Evolutionary conservation across 2,888 invertebrate genomes (phyloP), one percentile per base, ranked within the genome.

Genomic region (Napeogenes inachia): DNA sequence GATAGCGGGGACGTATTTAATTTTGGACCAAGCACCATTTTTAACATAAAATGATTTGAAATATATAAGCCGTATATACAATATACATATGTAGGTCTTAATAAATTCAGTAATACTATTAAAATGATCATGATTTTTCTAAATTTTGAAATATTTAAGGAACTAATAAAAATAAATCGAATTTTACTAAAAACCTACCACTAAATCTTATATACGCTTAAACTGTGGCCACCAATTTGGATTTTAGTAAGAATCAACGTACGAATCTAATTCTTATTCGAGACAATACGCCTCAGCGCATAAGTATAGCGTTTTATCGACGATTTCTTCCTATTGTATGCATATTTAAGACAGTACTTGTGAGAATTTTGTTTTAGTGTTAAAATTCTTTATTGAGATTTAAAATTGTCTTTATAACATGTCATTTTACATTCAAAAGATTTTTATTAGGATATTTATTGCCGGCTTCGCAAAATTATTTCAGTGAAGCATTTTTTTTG

Each of bases 211-310:
- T 61, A 46, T 56, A 38, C 67, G 74, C 73, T 67, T 0, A 8
- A 60, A 78, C 38, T 65, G 13, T 0, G 13, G 57, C 38, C 57
- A 64, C 65, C 62, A 45, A 59, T 58, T 50, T 56, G 70, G 67
- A 56, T 63, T 67, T 66, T 67, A 69, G 68, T 76, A 73, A 75
- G 74, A 77, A 76, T 73, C 74, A 72, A 68, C 72, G 71, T 70
- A 70, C 70, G 71, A 71, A 70, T 74, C 76, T 74, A 74, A 80
- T 80, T 79, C 73, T 73, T 70, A 81, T 80, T 76, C 77, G 70
- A 68, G 72, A 66, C 72, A 66, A 58, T 66, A 67, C 63, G 60
- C 67, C 35, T 62, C 64, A 67, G 64, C 64, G 68, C 67, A 62
- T 68, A 60, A 58, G 63, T 68, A 68, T 71, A 67, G 69, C 67